Base-by-base conservation (phyloP, 2,888 invertebrate species). In the Lasius fuliginosus region DNA sequence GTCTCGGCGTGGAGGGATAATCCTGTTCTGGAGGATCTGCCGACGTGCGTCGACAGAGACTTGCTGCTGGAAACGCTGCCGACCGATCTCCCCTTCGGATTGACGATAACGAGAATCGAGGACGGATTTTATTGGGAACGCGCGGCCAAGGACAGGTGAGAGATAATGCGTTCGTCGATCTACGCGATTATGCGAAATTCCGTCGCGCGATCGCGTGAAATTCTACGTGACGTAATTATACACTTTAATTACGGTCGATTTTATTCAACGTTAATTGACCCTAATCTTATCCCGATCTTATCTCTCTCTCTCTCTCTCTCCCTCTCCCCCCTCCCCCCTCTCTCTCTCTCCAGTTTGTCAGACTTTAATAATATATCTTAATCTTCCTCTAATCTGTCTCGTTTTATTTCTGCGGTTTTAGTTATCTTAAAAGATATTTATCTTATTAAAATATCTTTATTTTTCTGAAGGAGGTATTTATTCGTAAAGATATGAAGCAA, bases 51-150 rank as follows among this genome's bases (percentile, higher is more conserved):
- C 85, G 97, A 97, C 90, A 93, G 95, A 49, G 96, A 96, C 89
- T 95, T 95, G 81, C 94, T 97, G 1, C 95, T 97, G 93, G 97
- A 97, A 94, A 94, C 96, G 82, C 95, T 96, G 87, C 96, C 97
- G 1, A 95, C 95, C 2, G 95, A 96, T 92, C 95, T 97, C 82
- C 96, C 96, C 1, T 94, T 97, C 58, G 96, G 96, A 84, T 93
- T 95, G 83, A 90, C 88, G 49, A 92, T 94, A 77, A 86, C 84
- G 49, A 90, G 85, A 67, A 92, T 95, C 93, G 88, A 91, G 95
- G 95, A 96, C 87, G 97, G 97, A 91, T 95, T 96, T 93, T 97
- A 97, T 93, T 97, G 97, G 97, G 95, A 96, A 92, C 95, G 97
- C 76, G 95, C 95, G 15, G 95, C 95, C 75, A 93, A 93, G 65